phyloP scores from a whole-genome alignment of 2,888 invertebrate genomes.

The Cremastinae sp. region DNA sequence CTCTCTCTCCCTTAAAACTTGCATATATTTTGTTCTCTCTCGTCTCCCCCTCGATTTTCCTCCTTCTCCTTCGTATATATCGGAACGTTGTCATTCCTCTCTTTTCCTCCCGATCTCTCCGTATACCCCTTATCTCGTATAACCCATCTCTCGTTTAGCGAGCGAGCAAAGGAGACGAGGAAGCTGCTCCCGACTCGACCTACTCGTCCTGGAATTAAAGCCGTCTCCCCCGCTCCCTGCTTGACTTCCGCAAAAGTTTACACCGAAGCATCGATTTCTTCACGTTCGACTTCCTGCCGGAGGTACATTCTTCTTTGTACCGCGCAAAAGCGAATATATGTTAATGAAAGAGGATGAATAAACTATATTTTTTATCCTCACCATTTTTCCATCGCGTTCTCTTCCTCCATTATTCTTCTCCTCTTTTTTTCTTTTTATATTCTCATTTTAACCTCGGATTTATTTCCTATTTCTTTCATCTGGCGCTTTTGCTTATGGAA shows the following conservation, averaged over 20 bases:
- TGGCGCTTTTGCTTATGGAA: slow-evolving; percentile 16
- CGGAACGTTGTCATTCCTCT: slow-evolving; percentile 24
- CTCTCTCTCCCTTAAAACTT: slow-evolving; percentile 34
- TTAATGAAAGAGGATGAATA: too few species aligned
- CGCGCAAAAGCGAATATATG: not conserved
- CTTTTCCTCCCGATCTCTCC: slow-evolving; percentile 25
- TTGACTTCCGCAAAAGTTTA: slow-evolving; percentile 56
- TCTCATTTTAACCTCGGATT: slow-evolving; percentile 2
- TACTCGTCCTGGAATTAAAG: slow-evolving; percentile 54
- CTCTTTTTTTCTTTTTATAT: slow-evolving; percentile 10
- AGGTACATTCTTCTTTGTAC: slow-evolving; percentile 17
- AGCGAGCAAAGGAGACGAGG: slow-evolving; percentile 44
- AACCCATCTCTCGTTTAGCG: slow-evolving; percentile 48
- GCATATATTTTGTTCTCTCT: slow-evolving; percentile 16
- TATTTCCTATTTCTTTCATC: slow-evolving; percentile 7
- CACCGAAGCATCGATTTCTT: slow-evolving; percentile 55
- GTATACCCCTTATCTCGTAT: slow-evolving; percentile 43
- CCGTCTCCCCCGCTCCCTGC: slow-evolving; percentile 35
- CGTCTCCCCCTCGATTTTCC: slow-evolving; percentile 7
- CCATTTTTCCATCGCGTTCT: not conserved
- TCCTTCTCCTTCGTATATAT: slow-evolving; percentile 46
- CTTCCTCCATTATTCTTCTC: slow-evolving; percentile 2
- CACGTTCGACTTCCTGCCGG: slow-evolving; percentile 45
- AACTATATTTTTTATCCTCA: slow-evolving; percentile 5
- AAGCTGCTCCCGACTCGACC: slow-evolving; percentile 48